Evolutionary conservation across 1,140 invertebrate genomes (phyloP), one percentile per base, ranked within the genome.

Genomic region (Phortica variegata): DNA sequence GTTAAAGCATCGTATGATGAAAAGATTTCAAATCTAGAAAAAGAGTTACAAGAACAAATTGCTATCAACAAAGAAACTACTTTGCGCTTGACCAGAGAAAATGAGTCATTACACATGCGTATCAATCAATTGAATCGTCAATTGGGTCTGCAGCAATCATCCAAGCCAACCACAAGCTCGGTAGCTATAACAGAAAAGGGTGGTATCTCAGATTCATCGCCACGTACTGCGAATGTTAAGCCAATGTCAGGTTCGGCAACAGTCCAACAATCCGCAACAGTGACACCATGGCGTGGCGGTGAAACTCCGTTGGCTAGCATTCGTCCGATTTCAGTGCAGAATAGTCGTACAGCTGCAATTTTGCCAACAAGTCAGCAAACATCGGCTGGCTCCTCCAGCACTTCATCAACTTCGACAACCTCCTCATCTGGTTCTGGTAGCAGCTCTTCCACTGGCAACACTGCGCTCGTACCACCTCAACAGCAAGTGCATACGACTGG

Each of bases 231-330:
- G 9, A 96, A 96, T 74, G 95, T 97, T 21, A 93, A 93, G 73
- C 94, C 94, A 1, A 93, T 97, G 87, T 87, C 92, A 10, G 90
- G 89, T 56, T 80, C 61, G 10, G 65, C 66, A 26, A 75, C 72
- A 1, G 68, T 61, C 0, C 78, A 79, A 13, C 79, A 80, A 37
- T 80, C 79, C 60, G 61, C 84, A 56, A 77, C 83, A 55, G 78
- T 85, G 62, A 77, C 81, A 62, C 78, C 82, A 52, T 76, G 82
- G 80, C 66, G 84, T 29, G 84, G 82, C 36, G 82, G 84, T 4
- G 88, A 90, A 65, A 90, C 90, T 1, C 90, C 90, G 3, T 82
- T 93, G 43, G 93, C 93, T 7, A 95, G 92, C 57, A 96, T 97
- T 55, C 80, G 92, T 12, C 94, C 94, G 0, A 94, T 95, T 85